Conservation (phyloP, 2,113 vertebrate genomes). For the Platanista minor region DNA sequence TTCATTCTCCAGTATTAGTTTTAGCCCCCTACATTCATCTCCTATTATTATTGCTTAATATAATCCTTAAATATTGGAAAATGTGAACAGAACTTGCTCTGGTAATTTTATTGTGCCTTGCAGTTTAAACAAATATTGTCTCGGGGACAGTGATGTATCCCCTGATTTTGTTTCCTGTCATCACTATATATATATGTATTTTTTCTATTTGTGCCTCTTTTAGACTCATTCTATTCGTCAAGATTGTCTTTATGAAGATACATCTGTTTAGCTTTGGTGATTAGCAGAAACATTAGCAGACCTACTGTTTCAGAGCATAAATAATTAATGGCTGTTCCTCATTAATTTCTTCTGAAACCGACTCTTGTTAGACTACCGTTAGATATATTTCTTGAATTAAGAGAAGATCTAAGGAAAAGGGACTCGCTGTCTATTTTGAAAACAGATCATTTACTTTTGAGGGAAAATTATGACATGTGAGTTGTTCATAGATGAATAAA, state of each 20-base stretch:
- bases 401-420: slow-evolving; percentile 49
- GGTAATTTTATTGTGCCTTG: background rate
- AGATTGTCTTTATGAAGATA: slow-evolving; percentile 58
- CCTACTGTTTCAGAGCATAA: slow-evolving; percentile 79
- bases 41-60: background rate
- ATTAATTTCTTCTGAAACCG: slow-evolving; percentile 80
- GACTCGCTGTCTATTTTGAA: slow-evolving; percentile 25
- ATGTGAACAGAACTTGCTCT: background rate
- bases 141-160: background rate
- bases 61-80: background rate
- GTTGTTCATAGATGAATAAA: background rate
- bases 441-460: background rate
- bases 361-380: slow-evolving; percentile 72
- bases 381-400: slow-evolving; percentile 77
- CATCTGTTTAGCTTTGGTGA: slow-evolving; percentile 81
- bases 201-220: slow-evolving; percentile 31
- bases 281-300: slow-evolving; percentile 82
- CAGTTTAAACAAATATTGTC: background rate
- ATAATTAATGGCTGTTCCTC: slow-evolving; percentile 81
- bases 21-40: background rate
- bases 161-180: background rate
- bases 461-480: background rate
- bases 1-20: background rate
- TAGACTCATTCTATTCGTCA: slow-evolving; percentile 45
- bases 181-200: background rate